Base-by-base conservation (phyloP, 2,113 vertebrate species). In the Apistogramma diplotaenia region DNA sequence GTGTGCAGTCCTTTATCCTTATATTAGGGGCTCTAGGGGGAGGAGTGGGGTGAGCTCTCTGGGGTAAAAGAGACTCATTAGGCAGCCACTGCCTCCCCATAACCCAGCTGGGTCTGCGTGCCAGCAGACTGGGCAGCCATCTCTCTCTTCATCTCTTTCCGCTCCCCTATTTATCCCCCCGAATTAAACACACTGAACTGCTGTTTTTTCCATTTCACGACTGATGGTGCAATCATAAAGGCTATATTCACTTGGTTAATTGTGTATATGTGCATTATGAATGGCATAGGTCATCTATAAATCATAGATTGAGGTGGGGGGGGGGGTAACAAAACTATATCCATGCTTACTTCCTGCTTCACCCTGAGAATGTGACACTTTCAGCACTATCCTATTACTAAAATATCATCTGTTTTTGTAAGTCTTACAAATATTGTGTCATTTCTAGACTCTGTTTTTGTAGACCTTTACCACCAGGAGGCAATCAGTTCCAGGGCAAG, bases 21-120 rank as follows among this genome's bases (percentile, higher is more conserved):
- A 89, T 89, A 92, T 87, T 88, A 91, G 89, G 85, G 86, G 77
- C 91, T 91, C 84, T 27, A 71, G 89, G 87, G 92, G 88, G 88
- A 76, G 92, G 81, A 89, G 89, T 21, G 86, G 90, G 89, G 90
- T 90, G 93, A 91, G 85, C 67, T 93, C 93, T 94, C 93, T 79
- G 9, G 93, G 90, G 92, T 90, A 80, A 89, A 89, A 93, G 90
- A 90, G 92, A 88, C 93, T 95, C 94, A 94, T 95, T 94, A 95
- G 90, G 92, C 93, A 95, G 89, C 88, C 89, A 89, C 89, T 83
- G 88, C 82, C 85, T 93, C 84, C 82, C 87, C 82, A 89, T 91
- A 93, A 89, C 91, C 93, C 93, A 94, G 92, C 92, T 93, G 91
- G 90, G 91, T 90, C 89, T 90, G 87, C 91, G 84, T 93, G 92